Conservation (phyloP, 2,888 invertebrate species). For the Diogma glabrata region DNA sequence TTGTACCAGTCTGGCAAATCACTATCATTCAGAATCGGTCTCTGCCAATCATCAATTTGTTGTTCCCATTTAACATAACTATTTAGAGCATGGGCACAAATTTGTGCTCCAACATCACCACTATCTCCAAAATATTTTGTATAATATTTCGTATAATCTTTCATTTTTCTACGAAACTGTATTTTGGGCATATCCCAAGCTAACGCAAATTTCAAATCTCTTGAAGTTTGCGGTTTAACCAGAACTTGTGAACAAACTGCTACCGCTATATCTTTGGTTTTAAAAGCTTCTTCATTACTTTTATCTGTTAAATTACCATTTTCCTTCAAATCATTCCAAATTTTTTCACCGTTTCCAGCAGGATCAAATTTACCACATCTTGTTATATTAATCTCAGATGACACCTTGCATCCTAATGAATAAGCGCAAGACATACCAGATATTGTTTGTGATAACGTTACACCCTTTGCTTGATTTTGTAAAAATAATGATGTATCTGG, state of each 20-base stretch:
- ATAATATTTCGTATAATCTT: constrained; percentile 63
- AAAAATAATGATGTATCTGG: constrained; percentile 22
- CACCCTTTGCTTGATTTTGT: constrained; percentile 45
- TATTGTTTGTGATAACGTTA: constrained; percentile 56
- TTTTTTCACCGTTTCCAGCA: constrained; percentile 46
- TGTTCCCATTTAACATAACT: constrained; percentile 72
- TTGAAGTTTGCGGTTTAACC: constrained; percentile 41
- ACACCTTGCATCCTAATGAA: constrained; percentile 33
- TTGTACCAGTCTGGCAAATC: constrained; percentile 87
- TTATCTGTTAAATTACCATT: constrained; percentile 51
- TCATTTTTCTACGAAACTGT: constrained; percentile 57
- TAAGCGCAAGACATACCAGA: constrained; percentile 53
- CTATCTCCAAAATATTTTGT: constrained; percentile 69
- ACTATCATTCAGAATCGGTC: constrained; percentile 64
- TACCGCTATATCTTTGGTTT: constrained; percentile 50
- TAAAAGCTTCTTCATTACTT: constrained; percentile 28
- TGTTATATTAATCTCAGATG: constrained; percentile 41
- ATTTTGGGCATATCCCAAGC: constrained; percentile 90
- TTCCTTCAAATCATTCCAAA: constrained; percentile 66
- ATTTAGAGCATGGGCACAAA: constrained; percentile 66
- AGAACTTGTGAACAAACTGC: constrained; percentile 58
- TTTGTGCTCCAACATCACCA: constrained; percentile 57
- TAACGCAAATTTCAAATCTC: constrained; percentile 57
- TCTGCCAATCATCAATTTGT: constrained; percentile 77
- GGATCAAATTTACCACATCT: constrained; percentile 57